phyloP scores from a whole-genome alignment of 2,797 vertebrate genomes.

The Clarias fuscus region DNA sequence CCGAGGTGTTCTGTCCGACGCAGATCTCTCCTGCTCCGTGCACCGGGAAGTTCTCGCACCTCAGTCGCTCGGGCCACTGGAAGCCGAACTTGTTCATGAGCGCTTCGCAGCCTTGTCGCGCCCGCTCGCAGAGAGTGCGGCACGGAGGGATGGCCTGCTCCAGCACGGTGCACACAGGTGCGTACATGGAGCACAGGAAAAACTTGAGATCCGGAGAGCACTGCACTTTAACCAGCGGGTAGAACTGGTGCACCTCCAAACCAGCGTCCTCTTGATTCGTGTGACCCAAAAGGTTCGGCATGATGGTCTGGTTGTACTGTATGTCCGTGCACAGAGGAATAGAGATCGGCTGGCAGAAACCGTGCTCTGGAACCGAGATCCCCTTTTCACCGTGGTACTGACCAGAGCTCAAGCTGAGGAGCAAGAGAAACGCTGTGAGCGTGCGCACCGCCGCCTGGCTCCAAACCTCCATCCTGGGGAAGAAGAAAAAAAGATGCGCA shows the following conservation, averaged over 20 bases:
- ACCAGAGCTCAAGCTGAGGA: constrained; percentile 47
- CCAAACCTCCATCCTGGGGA: constrained; percentile 58
- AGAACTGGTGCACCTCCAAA: constrained; percentile 89
- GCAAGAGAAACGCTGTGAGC: constrained; percentile 60
- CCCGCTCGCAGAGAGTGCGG: constrained; percentile 83
- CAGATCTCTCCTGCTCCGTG: constrained; percentile 83
- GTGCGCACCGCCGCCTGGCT: constrained; percentile 46
- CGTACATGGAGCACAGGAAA: constrained; percentile 94
- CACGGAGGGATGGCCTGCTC: constrained; percentile 87
- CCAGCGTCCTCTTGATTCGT: constrained; percentile 86
- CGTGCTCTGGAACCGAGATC: constrained; percentile 82
- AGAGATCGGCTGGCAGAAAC: constrained; percentile 89
- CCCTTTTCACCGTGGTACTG: constrained; percentile 76
- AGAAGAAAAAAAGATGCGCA: not conserved
- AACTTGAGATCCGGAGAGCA: constrained; percentile 85
- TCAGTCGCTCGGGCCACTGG: constrained; percentile 84
- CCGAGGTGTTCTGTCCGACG: constrained; percentile 87
- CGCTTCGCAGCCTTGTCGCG: constrained; percentile 83
- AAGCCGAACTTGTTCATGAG: constrained; percentile 90
- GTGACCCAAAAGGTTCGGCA: constrained; percentile 89
- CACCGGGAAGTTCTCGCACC: constrained; percentile 83
- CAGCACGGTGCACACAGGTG: constrained; percentile 89
- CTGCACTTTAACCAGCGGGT: constrained; percentile 85
- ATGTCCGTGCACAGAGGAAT: constrained; percentile 87
- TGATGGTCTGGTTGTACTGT: constrained; percentile 89